These are phyloP conservation scores for Oenanthe melanoleuca DNA, from an alignment of 2,113 vertebrate species.

Conservation along the genomic window DNA sequence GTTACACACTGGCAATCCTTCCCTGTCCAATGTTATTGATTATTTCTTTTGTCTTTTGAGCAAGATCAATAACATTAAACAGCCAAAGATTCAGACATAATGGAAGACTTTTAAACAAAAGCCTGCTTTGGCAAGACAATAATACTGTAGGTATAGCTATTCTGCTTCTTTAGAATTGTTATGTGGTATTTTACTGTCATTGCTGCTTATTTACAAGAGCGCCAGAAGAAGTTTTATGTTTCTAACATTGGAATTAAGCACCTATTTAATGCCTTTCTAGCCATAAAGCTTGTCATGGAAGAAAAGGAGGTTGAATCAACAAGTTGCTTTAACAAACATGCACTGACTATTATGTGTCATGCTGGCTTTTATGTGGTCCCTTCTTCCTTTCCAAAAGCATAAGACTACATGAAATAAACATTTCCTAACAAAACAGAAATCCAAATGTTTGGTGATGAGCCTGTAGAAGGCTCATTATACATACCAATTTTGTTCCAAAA, in stretches of 20 bases:
- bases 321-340: neutral
- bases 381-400: neutral
- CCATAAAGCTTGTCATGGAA: neutral
- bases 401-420: neutral
- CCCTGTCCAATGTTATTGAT: neutral
- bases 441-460: neutral
- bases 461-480: neutral
- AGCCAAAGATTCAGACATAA: neutral
- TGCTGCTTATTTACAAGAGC: neutral
- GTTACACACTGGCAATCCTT: neutral
- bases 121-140: neutral
- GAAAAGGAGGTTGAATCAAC: neutral
- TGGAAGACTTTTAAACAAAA: neutral
- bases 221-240: neutral
- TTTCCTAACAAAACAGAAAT: neutral
- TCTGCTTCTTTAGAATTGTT: neutral
- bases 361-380: neutral
- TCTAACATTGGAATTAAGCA: neutral
- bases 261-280: neutral
- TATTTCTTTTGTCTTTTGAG: neutral
- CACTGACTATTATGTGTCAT: neutral
- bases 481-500: conserved; percentile 17
- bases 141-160: neutral
- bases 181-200: neutral
- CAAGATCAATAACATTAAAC: neutral